Base-by-base conservation (phyloP, 2,797 vertebrate genomes). In the Momotus momota region DNA sequence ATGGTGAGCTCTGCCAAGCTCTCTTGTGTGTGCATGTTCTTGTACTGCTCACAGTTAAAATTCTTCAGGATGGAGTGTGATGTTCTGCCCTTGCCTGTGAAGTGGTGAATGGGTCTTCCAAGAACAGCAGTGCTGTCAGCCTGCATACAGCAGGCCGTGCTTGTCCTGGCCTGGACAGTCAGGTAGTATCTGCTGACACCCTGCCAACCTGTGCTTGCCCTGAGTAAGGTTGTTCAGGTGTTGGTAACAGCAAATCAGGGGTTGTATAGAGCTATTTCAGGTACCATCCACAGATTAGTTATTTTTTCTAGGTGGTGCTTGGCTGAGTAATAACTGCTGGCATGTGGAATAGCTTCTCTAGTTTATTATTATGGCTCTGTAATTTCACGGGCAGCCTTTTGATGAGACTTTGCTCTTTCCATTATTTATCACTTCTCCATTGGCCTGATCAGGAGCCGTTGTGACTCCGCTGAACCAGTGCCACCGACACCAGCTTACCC, bases 1-100 rank as follows among this genome's bases (percentile, higher is more conserved):
- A 10, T 84, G 31, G 27, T 43, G 29, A 75, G 31, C 11, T 90
- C 20, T 51, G 25, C 8, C 21, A 38, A 87, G 40, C 60, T 69
- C 1, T 58, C 4, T 8, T 64, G 22, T 33, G 7, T 8, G 4
- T 77, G 6, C 5, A 0, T 14, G 4, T 40, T 83, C 41, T 67
- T 40, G 35, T 40, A 23, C 40, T 65, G 12, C 5, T 72, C 48
- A 31, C 10, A 23, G 21, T n/a, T 81, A n/a, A 41, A 73, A 7
- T 51, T 70, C 35, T 57, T 87, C 4, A 49, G 33, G 18, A 14
- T 33, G 40, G 20, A 18, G 12, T 6, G 4, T 48, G 58, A 26
- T 72, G 33, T 65, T 84, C 18, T 78, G 31, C 7, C 38, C 23
- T 87, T 48, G 11, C 14, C 26, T 71, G 18, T 26, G 13, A 27